Evolutionary conservation across 30 jellyfish, hydroid and myxozoan genomes (phyloP), one percentile per base, ranked within the genome.

Genomic region (Aurelia aurita complex sp. Pacific): DNA sequence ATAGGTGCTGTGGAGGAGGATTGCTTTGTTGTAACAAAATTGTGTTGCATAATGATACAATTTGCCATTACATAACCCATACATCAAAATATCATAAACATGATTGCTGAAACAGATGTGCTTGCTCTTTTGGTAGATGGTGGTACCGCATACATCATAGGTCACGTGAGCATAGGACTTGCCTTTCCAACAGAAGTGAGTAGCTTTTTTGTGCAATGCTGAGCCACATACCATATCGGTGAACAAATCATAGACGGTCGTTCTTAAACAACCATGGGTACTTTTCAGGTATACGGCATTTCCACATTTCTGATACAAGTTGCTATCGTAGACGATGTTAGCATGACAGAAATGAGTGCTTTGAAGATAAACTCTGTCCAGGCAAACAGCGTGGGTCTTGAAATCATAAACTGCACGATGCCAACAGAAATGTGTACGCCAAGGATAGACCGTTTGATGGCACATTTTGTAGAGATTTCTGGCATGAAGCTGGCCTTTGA

Each of bases 361-460:
- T 61, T 61, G 70, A 23, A 61, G 36, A 61, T 17, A 61, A 12
- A 61, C 40, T n/a, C 15, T n/a, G 70, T 61, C 36, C 36, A 23
- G 10, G 70, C 94, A 85, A 0, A 74, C 11, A 15, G 88, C 72
- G 65, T 73, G 57, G 74, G 12, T 75, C 71, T 40, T 55, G 34
- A 79, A 75, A 10, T 42, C 36, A 52, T 55, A 85, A 7, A 59
- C 15, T 13, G 74, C 61, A 64, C 55, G 34, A 2, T 85, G 67
- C 88, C 83, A 67, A 52, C 94, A 85, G 46, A 74, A 74, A 16
- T 73, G 81, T 33, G 82, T 61, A 61, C 70, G 70, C 70, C 70
- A 61, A 23, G 32, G 32, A 11, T 61, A 61, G 70, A 61, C 36
- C 0, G 36, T 23, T 23, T 17, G 36, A 11, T 23, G 70, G 70